A percentile compares a stretch with the other conserved stretches of the same genome.
Conservation (phyloP, 1,140 invertebrate species). For the Pantala flavescens region DNA sequence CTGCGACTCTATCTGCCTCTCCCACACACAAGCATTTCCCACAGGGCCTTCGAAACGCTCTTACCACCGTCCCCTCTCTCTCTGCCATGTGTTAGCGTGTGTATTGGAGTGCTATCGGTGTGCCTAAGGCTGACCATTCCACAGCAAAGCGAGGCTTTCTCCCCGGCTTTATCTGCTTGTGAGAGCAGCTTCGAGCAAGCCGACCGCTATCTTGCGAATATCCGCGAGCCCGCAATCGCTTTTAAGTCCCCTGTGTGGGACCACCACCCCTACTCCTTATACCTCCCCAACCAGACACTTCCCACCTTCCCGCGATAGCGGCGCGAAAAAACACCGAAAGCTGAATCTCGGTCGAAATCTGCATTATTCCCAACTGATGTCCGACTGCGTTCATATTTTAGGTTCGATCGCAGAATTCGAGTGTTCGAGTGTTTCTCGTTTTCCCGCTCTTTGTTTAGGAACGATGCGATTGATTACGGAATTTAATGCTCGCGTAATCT, state of each 20-base stretch:
- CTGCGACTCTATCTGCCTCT: neutral
- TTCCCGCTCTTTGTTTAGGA: too few species aligned
- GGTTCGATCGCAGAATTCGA: too few species aligned
- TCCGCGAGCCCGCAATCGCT: neutral
- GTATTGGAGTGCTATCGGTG: neutral
- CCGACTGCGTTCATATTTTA: too few species aligned
- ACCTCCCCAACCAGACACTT: neutral
- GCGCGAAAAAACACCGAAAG: too few species aligned
- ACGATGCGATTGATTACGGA: too few species aligned
- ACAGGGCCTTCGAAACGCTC: neutral
- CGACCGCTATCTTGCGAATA: neutral
- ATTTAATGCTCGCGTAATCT: too few species aligned
- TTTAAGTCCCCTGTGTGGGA: neutral
- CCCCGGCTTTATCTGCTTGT: conserved; percentile 3
- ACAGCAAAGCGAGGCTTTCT: neutral
- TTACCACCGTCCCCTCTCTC: neutral
- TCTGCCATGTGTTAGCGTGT: neutral
- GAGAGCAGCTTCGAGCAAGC: neutral
- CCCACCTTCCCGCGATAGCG: neutral
- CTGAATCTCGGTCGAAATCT: too few species aligned
- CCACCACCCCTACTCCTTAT: neutral
- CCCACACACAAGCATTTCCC: neutral
- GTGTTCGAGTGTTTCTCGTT: too few species aligned
- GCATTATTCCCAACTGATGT: too few species aligned
- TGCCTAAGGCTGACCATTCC: conserved; percentile 2